A percentile compares a stretch with the other conserved stretches of the same genome.
Evolutionary conservation across 1,140 invertebrate species (phyloP).

Genomic region (Sinella curviseta): DNA sequence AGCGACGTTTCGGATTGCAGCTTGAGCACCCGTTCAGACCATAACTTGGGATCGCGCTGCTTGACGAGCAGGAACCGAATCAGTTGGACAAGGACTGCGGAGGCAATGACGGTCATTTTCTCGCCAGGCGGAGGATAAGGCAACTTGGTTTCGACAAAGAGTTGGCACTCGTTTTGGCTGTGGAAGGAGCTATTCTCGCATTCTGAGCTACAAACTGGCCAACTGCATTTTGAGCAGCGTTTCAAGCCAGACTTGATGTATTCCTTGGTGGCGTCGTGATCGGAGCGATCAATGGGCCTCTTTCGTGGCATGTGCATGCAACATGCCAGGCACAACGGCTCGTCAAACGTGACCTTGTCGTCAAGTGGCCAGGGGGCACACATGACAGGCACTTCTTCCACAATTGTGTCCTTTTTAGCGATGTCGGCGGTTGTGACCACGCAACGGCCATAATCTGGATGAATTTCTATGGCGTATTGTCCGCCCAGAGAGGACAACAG

Average conservation of each 20-base stretch:
- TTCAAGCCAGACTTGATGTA: not conserved
- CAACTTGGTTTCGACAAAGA: not conserved
- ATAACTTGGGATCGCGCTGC: not conserved
- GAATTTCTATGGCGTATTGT: not conserved
- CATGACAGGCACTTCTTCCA: not conserved
- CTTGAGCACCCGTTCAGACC: not conserved
- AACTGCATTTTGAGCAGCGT: not conserved
- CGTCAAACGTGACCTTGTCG: not conserved
- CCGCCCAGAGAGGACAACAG: not conserved
- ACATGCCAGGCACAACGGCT: not conserved
- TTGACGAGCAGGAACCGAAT: not conserved
- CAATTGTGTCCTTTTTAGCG: not conserved
- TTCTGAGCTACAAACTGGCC: not conserved
- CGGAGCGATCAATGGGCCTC: not conserved
- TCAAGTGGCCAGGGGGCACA: not conserved
- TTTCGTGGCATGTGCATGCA: not conserved
- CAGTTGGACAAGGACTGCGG: not conserved
- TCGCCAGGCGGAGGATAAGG: constrained; percentile 8
- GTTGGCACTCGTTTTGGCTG: constrained; percentile 2
- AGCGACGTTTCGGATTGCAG: not conserved
- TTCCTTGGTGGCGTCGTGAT: not conserved
- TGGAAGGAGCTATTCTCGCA: not conserved
- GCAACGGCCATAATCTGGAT: not conserved
- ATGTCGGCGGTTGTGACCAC: not conserved
- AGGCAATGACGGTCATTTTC: not conserved